These are phyloP conservation scores for Macaca fascicularis DNA, from an alignment of 2,113 vertebrate species.

Conservation along the genomic window DNA sequence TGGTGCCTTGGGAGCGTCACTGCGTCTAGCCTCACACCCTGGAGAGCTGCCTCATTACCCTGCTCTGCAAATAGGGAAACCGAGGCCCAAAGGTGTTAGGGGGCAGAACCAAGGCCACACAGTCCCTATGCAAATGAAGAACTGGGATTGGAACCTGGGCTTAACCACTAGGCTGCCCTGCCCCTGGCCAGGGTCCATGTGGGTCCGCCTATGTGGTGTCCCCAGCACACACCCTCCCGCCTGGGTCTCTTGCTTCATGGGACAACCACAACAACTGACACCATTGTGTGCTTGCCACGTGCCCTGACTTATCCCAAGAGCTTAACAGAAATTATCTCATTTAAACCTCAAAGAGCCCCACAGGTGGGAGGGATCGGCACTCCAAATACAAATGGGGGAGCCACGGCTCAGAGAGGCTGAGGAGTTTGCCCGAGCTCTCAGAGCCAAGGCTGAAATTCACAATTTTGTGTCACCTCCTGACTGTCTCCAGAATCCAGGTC, in stretches of 20 bases:
- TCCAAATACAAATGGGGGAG: background rate
- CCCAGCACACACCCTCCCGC: too few relatives aligned
- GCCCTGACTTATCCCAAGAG: background rate
- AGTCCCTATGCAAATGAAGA: background rate
- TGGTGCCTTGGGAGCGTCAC: background rate
- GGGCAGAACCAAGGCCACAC: background rate
- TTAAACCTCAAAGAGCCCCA: background rate
- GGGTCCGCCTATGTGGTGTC: background rate
- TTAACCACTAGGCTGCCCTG: background rate
- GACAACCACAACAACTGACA: background rate
- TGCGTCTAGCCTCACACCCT: background rate
- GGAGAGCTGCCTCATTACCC: background rate
- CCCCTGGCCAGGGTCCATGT: background rate
- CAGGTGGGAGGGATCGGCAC: background rate
- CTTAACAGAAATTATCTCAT: background rate
- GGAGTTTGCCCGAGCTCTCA: background rate
- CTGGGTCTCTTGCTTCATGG: background rate
- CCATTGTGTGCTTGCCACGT: too few relatives aligned
- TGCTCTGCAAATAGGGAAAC: background rate
- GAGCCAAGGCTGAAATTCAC: background rate
- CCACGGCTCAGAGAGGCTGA: background rate
- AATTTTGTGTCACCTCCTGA: background rate
- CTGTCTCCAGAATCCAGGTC: background rate
- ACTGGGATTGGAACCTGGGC: background rate
- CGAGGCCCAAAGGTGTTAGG: background rate